phyloP scores from a whole-genome alignment of 2,888 invertebrate genomes.

The Mesoligia furuncula region DNA sequence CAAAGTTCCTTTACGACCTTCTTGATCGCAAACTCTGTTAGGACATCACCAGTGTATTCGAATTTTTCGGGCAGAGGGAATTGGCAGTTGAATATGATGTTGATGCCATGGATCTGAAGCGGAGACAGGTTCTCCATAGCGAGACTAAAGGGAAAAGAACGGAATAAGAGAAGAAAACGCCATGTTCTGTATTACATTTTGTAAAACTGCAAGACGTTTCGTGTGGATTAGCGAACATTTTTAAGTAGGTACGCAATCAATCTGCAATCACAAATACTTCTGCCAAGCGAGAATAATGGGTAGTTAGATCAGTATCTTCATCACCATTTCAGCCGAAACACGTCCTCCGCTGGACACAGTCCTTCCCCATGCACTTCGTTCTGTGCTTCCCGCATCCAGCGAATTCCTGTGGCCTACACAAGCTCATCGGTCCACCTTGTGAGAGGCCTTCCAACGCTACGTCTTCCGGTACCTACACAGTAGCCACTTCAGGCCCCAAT shows the following conservation, averaged over 20 bases:
- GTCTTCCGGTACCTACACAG: too few species aligned
- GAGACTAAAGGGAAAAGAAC: conserved; percentile 65
- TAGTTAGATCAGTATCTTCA: neutral
- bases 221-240: neutral
- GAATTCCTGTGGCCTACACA: too few species aligned
- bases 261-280: neutral
- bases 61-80: conserved; percentile 78
- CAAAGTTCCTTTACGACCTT: conserved; percentile 83
- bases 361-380: too few species aligned
- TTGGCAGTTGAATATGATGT: conserved; percentile 75
- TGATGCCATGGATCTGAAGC: conserved; percentile 83
- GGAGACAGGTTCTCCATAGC: conserved; percentile 78
- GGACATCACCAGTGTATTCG: conserved; percentile 67
- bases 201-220: neutral
- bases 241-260: neutral
- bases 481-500: too few species aligned
- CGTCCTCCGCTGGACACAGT: too few species aligned
- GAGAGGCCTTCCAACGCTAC: too few species aligned
- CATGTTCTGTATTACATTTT: neutral
- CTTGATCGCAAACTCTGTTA: conserved; percentile 71
- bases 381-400: too few species aligned
- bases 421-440: too few species aligned
- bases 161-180: neutral
- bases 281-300: neutral
- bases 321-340: too few species aligned